A percentile compares a stretch with the other conserved stretches of the same genome.
Evolutionary conservation across 2,797 vertebrate genomes (phyloP).

Genomic region (Tokudaia tokunoshimensis): DNA sequence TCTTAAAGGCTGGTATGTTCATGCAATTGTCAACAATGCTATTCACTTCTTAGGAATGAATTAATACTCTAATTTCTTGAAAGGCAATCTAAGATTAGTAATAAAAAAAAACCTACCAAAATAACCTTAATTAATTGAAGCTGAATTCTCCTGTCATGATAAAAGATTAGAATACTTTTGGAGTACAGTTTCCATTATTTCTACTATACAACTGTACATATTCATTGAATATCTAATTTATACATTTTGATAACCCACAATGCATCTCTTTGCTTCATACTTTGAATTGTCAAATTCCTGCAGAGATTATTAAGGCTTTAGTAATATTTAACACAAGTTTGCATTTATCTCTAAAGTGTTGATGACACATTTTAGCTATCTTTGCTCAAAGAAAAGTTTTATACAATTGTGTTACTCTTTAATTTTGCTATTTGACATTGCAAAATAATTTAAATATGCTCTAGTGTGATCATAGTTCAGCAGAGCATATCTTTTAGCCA

Average conservation of each 20-base stretch:
- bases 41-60: slow-evolving; percentile 19
- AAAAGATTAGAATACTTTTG: slow-evolving; percentile 14
- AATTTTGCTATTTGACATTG: neutral
- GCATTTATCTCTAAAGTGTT: slow-evolving; percentile 40
- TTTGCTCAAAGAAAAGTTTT: slow-evolving; percentile 7
- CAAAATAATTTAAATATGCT: neutral
- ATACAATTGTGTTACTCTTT: neutral
- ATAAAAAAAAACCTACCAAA: slow-evolving; percentile 23
- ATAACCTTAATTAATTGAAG: slow-evolving; percentile 54
- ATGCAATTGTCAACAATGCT: neutral
- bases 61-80: slow-evolving; percentile 24
- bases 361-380: slow-evolving; percentile 34
- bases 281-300: slow-evolving; percentile 10
- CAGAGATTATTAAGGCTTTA: slow-evolving; percentile 36
- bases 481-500: neutral
- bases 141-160: slow-evolving; percentile 56
- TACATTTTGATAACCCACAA: slow-evolving; percentile 4
- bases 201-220: neutral
- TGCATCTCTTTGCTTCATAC: slow-evolving; percentile 10
- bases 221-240: slow-evolving; percentile 56
- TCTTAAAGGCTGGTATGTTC: neutral
- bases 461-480: neutral
- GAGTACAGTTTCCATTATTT: slow-evolving; percentile 21
- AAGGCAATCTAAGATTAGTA: neutral
- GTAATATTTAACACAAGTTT: slow-evolving; percentile 52